phyloP scores from a whole-genome alignment of 2,797 vertebrate genomes.

The Austrolebias charrua region DNA sequence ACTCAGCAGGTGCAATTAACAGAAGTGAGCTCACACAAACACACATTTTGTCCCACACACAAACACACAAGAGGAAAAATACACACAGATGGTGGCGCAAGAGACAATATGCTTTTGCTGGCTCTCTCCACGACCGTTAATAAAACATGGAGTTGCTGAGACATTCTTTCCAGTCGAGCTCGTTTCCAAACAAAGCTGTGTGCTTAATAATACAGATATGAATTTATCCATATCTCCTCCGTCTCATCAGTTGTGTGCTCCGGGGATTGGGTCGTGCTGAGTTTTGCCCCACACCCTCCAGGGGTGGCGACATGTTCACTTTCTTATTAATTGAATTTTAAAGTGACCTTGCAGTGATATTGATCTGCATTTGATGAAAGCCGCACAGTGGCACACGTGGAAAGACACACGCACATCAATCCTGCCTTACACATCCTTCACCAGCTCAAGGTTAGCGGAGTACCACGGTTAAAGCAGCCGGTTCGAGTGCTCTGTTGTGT shows the following conservation, averaged over 20 bases:
- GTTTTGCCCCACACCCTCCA: conserved; percentile 29
- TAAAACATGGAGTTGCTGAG: conserved; percentile 70
- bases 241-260: conserved; percentile 38
- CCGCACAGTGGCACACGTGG: conserved; percentile 27
- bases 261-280: conserved; percentile 52
- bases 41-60: conserved; percentile 44
- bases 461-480: conserved; percentile 63
- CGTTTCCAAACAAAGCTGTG: conserved; percentile 58
- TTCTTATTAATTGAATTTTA: conserved; percentile 79
- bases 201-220: conserved; percentile 66
- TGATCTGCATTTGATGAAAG: conserved; percentile 77
- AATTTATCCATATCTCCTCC: conserved; percentile 43
- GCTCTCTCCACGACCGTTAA: conserved; percentile 59
- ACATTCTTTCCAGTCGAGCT: conserved; percentile 63
- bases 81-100: conserved; percentile 71
- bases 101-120: conserved; percentile 71
- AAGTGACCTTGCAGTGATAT: conserved; percentile 80
- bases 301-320: conserved; percentile 50
- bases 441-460: conserved; percentile 71
- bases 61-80: conserved; percentile 48
- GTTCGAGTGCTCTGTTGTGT: conserved; percentile 63
- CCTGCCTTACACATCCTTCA: conserved; percentile 62
- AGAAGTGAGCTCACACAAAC: conserved; percentile 11
- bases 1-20: conserved; percentile 2
- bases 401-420: conserved; percentile 43